Base-by-base conservation (phyloP, 92 coral and sea anemone species). In the Phymanthus crucifer region DNA sequence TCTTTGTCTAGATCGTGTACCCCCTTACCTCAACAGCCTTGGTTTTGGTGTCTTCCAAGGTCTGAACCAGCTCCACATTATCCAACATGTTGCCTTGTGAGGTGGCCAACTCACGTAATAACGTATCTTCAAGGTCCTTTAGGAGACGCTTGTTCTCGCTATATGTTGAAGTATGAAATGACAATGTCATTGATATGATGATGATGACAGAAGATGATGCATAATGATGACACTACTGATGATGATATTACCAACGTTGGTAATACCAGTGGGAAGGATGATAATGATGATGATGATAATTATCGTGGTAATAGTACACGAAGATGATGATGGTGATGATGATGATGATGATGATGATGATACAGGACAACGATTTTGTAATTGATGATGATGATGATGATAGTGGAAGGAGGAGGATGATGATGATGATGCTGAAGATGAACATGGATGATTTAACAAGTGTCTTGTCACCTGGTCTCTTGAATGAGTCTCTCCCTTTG, bases 21-120 rank as follows among this genome's bases (percentile, higher is more conserved):
- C 19, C 2, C 19, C 85, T 61, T 72, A 95, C 98, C 98, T 95
- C 99, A 3, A 88, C 89, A 33, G 99, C 99, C 74, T 95, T 95
- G 18, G 99, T 80, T 87, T 95, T 95, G 17, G 99, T 95, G 83
- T 95, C 99, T 69, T 95, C 99, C 70, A 95, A 76, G 5, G 99
- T 95, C 85, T 95, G 99, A 16, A 95, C 91, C 34, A 95, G 88
- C 46, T 95, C 99, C 69, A 90, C 99, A 75, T 95, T 95, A 43
- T 95, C 99, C 91, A 95, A 80, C 99, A 95, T 95, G 92, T 95
- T 95, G 23, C 99, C 99, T 40, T 95, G 96, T 37, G 99, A 95
- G 9, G 99, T 95, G 27, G 99, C 99, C 32, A 96, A 92, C 73
- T 96, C 99, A 80, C 99, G 99, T 21, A 96, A 93, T 26, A 96